Percentiles rank a stretch among this genome's conserved stretches.
These are phyloP conservation scores for Halcyon senegalensis DNA, from an alignment of 2,113 vertebrate genomes.

Conservation along the genomic window DNA sequence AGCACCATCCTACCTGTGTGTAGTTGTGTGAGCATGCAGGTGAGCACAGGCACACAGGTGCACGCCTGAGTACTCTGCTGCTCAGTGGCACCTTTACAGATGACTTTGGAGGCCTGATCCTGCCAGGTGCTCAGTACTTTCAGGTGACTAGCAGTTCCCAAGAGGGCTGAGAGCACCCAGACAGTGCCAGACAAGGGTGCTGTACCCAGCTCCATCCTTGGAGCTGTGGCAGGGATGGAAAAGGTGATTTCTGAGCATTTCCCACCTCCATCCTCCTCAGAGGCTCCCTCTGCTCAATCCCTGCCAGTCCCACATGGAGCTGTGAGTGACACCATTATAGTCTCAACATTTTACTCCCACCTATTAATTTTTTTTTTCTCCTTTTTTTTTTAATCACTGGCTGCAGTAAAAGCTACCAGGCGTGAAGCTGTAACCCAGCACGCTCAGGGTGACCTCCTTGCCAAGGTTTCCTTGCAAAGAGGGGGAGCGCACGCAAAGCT, in stretches of 20 bases:
- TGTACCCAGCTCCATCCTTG: not conserved
- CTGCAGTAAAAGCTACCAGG: slow-evolving; percentile 43
- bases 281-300: not conserved
- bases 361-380: not conserved
- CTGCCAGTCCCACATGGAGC: not conserved
- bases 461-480: not conserved
- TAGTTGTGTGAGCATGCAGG: not conserved
- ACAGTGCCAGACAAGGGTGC: not conserved
- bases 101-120: not conserved
- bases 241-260: not conserved
- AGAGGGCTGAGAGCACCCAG: not conserved
- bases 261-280: not conserved
- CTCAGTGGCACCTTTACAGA: not conserved
- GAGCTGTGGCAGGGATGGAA: not conserved
- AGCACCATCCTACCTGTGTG: fast-evolving
- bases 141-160: not conserved
- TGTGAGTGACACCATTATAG: fast-evolving
- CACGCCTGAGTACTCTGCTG: fast-evolving
- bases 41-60: fast-evolving
- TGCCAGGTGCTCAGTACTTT: not conserved
- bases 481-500: not conserved
- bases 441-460: slow-evolving; percentile 40
- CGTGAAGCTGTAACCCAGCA: slow-evolving; percentile 38
- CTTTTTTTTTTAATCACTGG: slow-evolving; percentile 20
- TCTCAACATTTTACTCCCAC: not conserved